Base-by-base conservation (phyloP, 2,113 vertebrate species). In the Limanda limanda region DNA sequence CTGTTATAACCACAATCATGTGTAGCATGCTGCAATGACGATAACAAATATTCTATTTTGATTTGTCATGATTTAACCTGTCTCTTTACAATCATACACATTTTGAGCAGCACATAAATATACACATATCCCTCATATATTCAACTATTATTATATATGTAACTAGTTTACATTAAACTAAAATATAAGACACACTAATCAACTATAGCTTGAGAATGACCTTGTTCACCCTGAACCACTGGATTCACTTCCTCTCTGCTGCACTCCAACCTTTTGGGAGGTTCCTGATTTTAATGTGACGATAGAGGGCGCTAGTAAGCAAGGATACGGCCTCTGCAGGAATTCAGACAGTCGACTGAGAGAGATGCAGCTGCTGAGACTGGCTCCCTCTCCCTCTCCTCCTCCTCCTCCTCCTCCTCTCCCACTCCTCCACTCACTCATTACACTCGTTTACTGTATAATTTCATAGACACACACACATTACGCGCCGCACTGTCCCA, bases 261-360 rank as follows among this genome's bases (percentile, higher is more conserved):
- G 25, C 3, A 20, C 58, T 2, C 3, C 68, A 31, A 20, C 2
- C n/a, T 11, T 52, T 14, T 21, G 1, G 31, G 15, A 5, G 8
- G 2, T 71, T 68, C 15, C 65, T 78, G 45, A 7, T 23, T 82
- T 45, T 23, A 64, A 80, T 59, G 4, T 0, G 86, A 74, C 94
- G 76, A 95, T 82, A 94, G 94, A 94, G 93, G 94, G 94, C 94
- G 93, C 89, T 86, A 76, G 86, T 81, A 63, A 91, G 93, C 81
- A 91, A 91, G 86, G 90, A 90, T 92, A 80, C 48, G 85, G 31
- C 69, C 86, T 88, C 87, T 89, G 89, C 61, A 91, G 90, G 88
- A 87, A 91, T 92, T 85, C 79, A 88, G 77, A 74, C 76, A 73
- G 66, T 59, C 56, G 85, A 57, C 66, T 82, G 85, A 82, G 86